Evolutionary conservation across 2,797 vertebrate genomes (phyloP), one percentile per base, ranked within the genome.

Genomic region (Synaphobranchus kaupii): DNA sequence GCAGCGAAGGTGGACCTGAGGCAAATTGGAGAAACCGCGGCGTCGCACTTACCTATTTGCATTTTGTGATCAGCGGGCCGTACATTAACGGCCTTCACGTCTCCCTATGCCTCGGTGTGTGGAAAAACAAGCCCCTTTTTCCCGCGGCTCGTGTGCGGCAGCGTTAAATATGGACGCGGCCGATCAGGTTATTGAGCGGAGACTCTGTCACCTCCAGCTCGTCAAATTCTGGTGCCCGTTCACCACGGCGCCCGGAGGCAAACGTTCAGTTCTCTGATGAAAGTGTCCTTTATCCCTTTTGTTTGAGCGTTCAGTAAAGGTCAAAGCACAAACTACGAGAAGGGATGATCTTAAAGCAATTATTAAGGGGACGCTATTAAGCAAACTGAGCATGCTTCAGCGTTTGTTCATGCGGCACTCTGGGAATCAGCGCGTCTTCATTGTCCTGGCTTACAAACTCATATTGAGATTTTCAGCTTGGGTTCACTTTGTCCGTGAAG

Each of bases 121-220:
- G 28, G 10, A 66, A 48, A 66, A 85, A 48, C 20, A 15, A 85
- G 44, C 56, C 58, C 52, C 56, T 20, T 68, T 28, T 28, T 13
- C 66, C n/a, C 17, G 15, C 17, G 34, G 1, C 15, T 68, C 44
- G 4, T n/a, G 84, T 31, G 0, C 22, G 52, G 20, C 25, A 63
- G 39, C 44, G 60, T 86, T 76, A 39, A 90, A 84, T 86, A 63
- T n/a, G 58, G 71, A 76, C 10, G 20, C 56, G 73, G 83, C 87
- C 44, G 85, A 86, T 68, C 47, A 48, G 84, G 28, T 66, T 87
- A 87, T 90, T 89, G 87, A 92, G n/a, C 81, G 44, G 60, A 87
- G 82, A 92, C 87, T 76, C 34, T 85, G 71, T 90, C 87, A 76
- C 88, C 78, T 87, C 73, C 83, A 71, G 68, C n/a, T 47, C 44